Percentiles rank a stretch among this genome's conserved stretches.
Conservation (phyloP, 2,113 vertebrate species). For the Poeciliopsis occidentalis region DNA sequence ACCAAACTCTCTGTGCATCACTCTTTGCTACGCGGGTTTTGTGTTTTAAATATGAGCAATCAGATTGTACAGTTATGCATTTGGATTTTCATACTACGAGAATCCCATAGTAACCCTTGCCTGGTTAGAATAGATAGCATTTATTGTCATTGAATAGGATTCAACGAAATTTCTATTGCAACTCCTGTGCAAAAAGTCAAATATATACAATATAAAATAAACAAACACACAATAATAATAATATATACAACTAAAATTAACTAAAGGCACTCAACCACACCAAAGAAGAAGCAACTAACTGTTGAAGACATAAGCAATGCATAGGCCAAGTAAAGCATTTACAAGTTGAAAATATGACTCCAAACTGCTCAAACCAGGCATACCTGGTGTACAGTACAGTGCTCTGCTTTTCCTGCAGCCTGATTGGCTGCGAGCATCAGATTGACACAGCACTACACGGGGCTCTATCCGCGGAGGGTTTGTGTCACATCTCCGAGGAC, state of each 20-base stretch:
- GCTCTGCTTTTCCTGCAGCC: slow-evolving; percentile 43
- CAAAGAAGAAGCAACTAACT: too few species aligned
- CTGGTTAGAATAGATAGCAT: too few species aligned
- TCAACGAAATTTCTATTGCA: too few species aligned
- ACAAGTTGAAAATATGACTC: not conserved
- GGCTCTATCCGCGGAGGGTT: slow-evolving; percentile 70
- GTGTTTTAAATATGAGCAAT: not conserved
- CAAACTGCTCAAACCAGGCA: slow-evolving; percentile 10
- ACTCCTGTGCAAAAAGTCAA: too few species aligned
- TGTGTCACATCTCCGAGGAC: slow-evolving; percentile 78
- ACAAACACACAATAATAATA: too few species aligned
- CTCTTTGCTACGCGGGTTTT: not conserved
- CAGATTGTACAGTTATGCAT: not conserved
- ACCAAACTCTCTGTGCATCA: not conserved
- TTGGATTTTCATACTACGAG: not conserved
- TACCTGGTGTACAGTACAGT: slow-evolving; percentile 46
- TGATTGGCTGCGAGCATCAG: slow-evolving; percentile 68
- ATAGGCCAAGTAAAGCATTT: not conserved
- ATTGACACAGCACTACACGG: slow-evolving; percentile 66
- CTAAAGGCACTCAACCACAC: too few species aligned
- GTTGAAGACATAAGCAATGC: slow-evolving; percentile 12
- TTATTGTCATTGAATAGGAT: too few species aligned
- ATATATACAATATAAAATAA: too few species aligned
- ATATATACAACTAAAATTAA: too few species aligned
- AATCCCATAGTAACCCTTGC: not conserved